phyloP scores from a whole-genome alignment of 2,113 vertebrate species.

The Erythrocercus mccallii region DNA sequence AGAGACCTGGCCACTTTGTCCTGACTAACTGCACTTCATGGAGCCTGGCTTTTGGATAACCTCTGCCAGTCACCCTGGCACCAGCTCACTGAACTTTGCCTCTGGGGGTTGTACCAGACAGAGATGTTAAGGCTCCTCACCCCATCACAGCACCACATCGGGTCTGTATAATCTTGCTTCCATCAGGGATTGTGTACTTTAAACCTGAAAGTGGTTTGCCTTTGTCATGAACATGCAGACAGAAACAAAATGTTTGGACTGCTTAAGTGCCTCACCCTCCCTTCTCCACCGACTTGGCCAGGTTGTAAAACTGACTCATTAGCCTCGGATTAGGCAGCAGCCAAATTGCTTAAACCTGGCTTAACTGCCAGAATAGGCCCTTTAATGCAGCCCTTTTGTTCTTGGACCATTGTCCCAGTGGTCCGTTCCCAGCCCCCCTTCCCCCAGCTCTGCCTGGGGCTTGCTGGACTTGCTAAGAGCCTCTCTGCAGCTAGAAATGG shows the following conservation, averaged over 20 bases:
- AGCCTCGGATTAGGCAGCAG: neutral
- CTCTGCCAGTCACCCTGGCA: neutral
- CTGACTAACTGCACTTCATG: neutral
- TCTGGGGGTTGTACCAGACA: neutral
- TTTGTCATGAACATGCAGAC: rapidly evolving
- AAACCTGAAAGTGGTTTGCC: neutral
- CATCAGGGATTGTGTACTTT: neutral
- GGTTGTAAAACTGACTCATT: neutral
- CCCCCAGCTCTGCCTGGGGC: neutral
- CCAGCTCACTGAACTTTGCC: neutral
- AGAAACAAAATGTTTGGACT: neutral
- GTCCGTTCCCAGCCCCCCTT: neutral
- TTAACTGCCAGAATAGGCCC: neutral
- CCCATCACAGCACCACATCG: neutral
- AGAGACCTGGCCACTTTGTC: neutral
- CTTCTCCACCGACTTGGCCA: neutral
- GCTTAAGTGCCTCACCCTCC: neutral
- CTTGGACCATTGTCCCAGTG: neutral
- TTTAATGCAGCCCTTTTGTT: neutral
- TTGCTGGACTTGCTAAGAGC: neutral
- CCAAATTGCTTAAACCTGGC: neutral
- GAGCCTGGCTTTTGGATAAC: slow-evolving; percentile 33
- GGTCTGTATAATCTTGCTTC: neutral
- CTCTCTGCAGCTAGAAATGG: neutral
- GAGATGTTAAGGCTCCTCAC: neutral